Conservation (phyloP, 1,140 invertebrate species). For the Meteorus sp. region DNA sequence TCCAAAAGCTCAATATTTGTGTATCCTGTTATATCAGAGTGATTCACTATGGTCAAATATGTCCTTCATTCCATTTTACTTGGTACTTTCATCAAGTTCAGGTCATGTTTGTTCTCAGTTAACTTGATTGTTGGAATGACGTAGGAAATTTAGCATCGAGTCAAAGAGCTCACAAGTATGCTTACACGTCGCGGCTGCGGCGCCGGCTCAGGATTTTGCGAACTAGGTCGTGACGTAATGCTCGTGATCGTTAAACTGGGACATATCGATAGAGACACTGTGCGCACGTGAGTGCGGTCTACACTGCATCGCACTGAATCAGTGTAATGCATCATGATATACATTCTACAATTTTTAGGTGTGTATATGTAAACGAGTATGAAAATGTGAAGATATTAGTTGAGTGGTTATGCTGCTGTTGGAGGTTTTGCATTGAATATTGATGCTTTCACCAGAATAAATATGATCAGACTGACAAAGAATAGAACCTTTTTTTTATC, state of each 20-base stretch:
- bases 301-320: not conserved
- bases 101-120: not conserved
- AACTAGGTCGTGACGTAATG: conserved; percentile 31
- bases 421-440: too few species aligned
- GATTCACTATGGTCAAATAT: too few species aligned
- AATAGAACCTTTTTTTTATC: too few species aligned
- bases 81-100: not conserved
- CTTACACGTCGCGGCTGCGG: conserved; percentile 9
- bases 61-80: too few species aligned
- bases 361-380: too few species aligned
- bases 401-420: too few species aligned
- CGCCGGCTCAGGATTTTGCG: conserved; percentile 11
- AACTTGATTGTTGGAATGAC: not conserved
- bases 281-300: conserved; percentile 7
- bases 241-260: conserved; percentile 29
- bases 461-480: too few species aligned
- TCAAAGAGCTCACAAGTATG: not conserved
- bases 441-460: too few species aligned
- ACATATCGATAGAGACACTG: conserved; percentile 22
- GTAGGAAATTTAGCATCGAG: not conserved
- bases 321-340: not conserved
- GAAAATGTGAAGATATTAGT: too few species aligned
- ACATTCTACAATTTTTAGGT: not conserved
- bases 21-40: too few species aligned
- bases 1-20: not conserved